Base-by-base conservation (phyloP, 2,797 vertebrate genomes). In the Sparidentex hasta region DNA sequence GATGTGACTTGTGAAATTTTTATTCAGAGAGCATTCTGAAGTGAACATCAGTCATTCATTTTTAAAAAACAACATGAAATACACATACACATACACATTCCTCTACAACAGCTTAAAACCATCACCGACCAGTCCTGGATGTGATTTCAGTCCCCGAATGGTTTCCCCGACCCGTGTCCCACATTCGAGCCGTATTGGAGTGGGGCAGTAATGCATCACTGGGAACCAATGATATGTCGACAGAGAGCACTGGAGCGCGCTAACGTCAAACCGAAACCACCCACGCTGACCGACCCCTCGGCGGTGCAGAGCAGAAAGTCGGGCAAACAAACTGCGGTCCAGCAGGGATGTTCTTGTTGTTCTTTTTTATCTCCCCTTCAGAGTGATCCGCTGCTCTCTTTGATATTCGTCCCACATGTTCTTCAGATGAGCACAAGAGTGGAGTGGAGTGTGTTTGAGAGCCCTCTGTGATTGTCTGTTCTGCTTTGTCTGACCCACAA, bases 381-480 rank as follows among this genome's bases (percentile, higher is more conserved):
- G 79, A 73, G 83, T 50, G 82, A 84, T 74, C 48, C 58, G 0
- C n/a, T 56, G 61, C 59, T 80, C 74, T 74, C 66, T 87, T 87
- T 89, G 47, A 87, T 81, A 90, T 88, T 76, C 63, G 27, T 76
- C 79, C 82, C 75, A 85, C 81, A 64, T 82, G 70, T 88, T 81
- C 74, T 81, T 78, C 47, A 91, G 77, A 87, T 57, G 75, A 84
- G 85, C 66, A 76, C 71, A 78, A 71, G 84, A 71, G 76, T 59
- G 64, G 65, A 84, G 62, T 74, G 71, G 58, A 88, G 87, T 77
- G 84, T 50, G 67, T 83, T 87, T 18, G 62, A 90, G 88, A 83
- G 84, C 83, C 74, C 73, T 85, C 68, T 51, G 76, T 69, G 74
- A 80, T 82, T 84, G 77, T 86, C 87, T 91, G 59, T 80, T 87